phyloP scores from a whole-genome alignment of 2,888 invertebrate species.

The Chorisops tibialis region DNA sequence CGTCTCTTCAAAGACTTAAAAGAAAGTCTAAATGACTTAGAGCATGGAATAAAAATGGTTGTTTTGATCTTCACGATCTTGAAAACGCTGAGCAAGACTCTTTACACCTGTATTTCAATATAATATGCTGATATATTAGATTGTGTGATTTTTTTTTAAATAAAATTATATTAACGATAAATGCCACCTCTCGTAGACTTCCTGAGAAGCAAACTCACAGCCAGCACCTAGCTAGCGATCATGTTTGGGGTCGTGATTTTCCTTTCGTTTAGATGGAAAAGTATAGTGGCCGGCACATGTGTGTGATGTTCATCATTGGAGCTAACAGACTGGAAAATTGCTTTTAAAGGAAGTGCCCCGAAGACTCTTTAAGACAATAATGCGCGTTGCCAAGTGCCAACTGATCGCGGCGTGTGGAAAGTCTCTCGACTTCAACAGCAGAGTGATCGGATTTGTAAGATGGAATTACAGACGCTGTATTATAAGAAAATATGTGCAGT shows the following conservation, averaged over 20 bases:
- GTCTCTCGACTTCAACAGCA: constrained; percentile 8
- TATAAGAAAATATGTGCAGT: constrained; percentile 19
- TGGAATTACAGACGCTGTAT: constrained; percentile 23
- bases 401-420: neutral
- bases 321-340: too few relatives aligned
- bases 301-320: neutral
- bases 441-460: constrained; percentile 21
- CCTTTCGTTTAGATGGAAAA: constrained; percentile 19
- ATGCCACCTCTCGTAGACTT: constrained; percentile 13
- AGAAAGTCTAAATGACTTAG: constrained; percentile 17
- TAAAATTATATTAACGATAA: constrained; percentile 13
- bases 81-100: constrained; percentile 9
- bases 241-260: constrained; percentile 15
- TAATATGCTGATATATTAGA: constrained; percentile 9
- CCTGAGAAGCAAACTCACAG: constrained; percentile 7
- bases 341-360: too few relatives aligned
- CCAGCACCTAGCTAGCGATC: too few relatives aligned
- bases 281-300: constrained; percentile 3
- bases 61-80: constrained; percentile 19
- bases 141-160: constrained; percentile 13
- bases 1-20: neutral
- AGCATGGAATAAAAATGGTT: neutral
- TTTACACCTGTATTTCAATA: neutral
- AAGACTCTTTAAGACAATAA: neutral
- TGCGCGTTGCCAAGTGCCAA: neutral